A percentile compares a stretch with the other conserved stretches of the same genome.
These are phyloP conservation scores for Ursus arctos DNA, from an alignment of 2,113 vertebrate genomes.

Conservation along the genomic window DNA sequence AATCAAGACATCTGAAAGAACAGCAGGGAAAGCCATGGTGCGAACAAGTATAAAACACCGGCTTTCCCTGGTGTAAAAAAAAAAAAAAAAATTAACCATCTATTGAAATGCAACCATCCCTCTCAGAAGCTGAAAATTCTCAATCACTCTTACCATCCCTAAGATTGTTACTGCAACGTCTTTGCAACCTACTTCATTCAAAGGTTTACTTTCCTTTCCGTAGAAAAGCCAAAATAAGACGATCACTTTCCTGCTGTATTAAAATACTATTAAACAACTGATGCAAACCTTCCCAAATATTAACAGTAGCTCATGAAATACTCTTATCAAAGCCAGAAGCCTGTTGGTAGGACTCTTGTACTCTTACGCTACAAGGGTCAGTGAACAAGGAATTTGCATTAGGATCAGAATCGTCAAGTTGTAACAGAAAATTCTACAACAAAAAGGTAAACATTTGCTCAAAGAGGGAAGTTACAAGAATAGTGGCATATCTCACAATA, in stretches of 20 bases:
- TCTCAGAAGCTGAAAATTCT: neutral
- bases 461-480: neutral
- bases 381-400: neutral
- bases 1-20: conserved; percentile 89
- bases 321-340: neutral
- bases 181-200: neutral
- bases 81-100: neutral
- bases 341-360: neutral
- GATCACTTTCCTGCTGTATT: neutral
- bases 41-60: neutral
- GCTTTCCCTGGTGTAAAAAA: neutral
- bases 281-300: neutral
- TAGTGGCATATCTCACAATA: neutral
- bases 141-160: neutral
- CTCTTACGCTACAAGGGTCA: neutral
- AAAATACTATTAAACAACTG: neutral
- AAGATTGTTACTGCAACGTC: neutral
- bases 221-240: neutral
- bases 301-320: neutral
- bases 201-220: conserved; percentile 1
- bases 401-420: neutral
- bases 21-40: neutral
- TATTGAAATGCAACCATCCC: neutral
- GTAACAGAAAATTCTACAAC: neutral
- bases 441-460: neutral